Evolutionary conservation across 2,797 vertebrate species (phyloP).

Genomic region (Toxotes lorentzi): DNA sequence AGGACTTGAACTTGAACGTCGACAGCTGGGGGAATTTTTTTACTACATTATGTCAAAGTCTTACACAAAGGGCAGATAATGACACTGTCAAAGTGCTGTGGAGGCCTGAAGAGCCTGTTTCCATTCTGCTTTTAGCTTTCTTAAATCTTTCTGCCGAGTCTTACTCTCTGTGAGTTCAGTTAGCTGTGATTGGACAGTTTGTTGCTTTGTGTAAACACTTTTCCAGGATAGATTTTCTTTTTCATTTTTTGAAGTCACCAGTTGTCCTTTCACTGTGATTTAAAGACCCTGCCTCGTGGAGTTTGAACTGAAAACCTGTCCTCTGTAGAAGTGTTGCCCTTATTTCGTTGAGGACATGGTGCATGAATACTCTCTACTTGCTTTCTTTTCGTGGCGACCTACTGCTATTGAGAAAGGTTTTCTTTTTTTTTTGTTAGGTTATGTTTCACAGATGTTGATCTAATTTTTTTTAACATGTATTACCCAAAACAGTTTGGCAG

Average conservation of each 20-base stretch:
- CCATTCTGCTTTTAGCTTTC: constrained; percentile 44
- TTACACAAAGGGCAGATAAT: constrained; percentile 48
- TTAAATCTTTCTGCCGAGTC: constrained; percentile 58
- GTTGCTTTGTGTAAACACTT: constrained; percentile 18
- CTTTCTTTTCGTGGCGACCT: constrained; percentile 9
- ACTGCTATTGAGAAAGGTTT: constrained; percentile 33
- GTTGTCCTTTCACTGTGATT: constrained; percentile 19
- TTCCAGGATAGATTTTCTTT: background rate
- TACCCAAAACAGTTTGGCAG: constrained; percentile 4
- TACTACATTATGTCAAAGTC: constrained; percentile 45
- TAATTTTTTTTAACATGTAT: background rate
- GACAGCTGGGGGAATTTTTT: constrained; percentile 21
- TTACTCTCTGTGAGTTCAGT: constrained; percentile 45
- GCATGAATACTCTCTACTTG: background rate
- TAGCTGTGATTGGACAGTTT: constrained; percentile 26
- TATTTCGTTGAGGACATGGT: constrained; percentile 5
- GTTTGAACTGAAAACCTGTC: constrained; percentile 16
- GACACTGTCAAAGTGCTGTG: constrained; percentile 6
- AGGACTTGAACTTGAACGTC: background rate
- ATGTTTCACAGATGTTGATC: constrained; percentile 5
- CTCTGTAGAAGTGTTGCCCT: constrained; percentile 32
- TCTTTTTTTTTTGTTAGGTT: background rate
- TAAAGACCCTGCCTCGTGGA: constrained; percentile 20
- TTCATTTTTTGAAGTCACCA: constrained; percentile 12
- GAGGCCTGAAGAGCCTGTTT: constrained; percentile 29